These are phyloP conservation scores for Harmothoe impar DNA, from an alignment of 2,888 invertebrate genomes.

Conservation along the genomic window DNA sequence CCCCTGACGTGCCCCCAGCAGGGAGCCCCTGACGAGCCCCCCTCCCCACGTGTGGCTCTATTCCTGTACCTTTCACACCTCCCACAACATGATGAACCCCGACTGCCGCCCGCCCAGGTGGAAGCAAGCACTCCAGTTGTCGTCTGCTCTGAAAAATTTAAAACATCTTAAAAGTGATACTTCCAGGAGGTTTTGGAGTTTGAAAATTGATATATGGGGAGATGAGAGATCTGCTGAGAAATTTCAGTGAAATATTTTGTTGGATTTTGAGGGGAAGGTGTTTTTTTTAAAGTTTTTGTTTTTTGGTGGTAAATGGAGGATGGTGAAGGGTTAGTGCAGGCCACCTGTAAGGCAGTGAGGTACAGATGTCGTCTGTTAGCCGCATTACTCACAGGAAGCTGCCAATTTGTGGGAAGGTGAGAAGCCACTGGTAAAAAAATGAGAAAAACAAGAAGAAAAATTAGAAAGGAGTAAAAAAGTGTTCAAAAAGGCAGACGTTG, in stretches of 20 bases:
- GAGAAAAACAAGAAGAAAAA: too few species aligned
- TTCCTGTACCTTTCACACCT: neutral
- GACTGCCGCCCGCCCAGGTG: neutral
- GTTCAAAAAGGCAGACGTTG: too few species aligned
- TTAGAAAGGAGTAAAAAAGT: too few species aligned
- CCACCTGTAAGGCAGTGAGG: neutral
- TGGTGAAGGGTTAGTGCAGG: neutral
- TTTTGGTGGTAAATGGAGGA: neutral
- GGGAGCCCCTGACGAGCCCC: neutral
- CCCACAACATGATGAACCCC: neutral
- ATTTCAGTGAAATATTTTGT: neutral
- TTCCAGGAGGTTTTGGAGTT: neutral
- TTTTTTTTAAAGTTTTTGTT: neutral
- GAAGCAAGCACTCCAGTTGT: neutral
- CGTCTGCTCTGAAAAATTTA: too few species aligned
- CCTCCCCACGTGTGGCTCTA: too few species aligned
- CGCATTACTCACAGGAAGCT: neutral
- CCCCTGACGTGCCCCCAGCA: neutral
- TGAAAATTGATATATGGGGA: neutral
- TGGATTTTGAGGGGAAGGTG: neutral
- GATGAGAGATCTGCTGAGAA: neutral
- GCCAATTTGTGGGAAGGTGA: neutral
- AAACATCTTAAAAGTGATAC: too few species aligned
- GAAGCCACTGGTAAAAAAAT: too few species aligned
- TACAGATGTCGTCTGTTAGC: slow-evolving; percentile 23